Conservation (phyloP, 53 echinoderm and acorn worm species). For the Arbacia lixula region DNA sequence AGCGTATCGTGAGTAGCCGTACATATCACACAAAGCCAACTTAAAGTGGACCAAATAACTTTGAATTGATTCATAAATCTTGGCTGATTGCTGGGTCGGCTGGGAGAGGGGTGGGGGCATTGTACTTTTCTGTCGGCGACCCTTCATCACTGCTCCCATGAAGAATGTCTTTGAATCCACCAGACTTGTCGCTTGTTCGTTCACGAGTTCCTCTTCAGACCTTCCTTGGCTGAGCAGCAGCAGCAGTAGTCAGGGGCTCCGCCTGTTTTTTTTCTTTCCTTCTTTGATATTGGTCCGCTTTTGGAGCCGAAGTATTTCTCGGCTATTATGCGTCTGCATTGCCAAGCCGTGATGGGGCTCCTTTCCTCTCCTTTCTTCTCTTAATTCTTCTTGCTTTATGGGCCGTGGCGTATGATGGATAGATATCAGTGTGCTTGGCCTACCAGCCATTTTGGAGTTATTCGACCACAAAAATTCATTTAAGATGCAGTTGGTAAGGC, state of each 20-base stretch:
- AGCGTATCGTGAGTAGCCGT: too few relatives aligned
- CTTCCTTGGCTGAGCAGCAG: background rate
- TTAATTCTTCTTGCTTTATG: constrained; percentile 48
- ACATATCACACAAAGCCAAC: too few relatives aligned
- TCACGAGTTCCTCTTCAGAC: background rate
- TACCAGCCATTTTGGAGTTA: too few relatives aligned
- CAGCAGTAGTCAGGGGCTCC: background rate
- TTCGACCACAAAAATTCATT: too few relatives aligned
- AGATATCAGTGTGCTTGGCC: constrained; percentile 24
- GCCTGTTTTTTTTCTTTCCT: constrained; percentile 11
- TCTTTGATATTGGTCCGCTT: too few relatives aligned
- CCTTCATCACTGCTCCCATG: constrained; percentile 7
- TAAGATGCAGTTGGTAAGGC: too few relatives aligned
- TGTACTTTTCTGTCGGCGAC: constrained; percentile 44
- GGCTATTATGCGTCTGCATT: constrained; percentile 45
- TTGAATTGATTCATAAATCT: constrained; percentile 59
- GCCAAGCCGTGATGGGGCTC: constrained; percentile 21
- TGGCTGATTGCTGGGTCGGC: constrained; percentile 34
- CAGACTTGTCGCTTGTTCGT: constrained; percentile 21
- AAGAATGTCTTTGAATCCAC: constrained; percentile 14
- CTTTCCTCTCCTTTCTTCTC: background rate
- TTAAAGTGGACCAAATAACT: constrained; percentile 29
- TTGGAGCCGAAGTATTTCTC: constrained; percentile 48
- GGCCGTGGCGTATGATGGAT: constrained; percentile 28
- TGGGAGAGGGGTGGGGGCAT: constrained; percentile 33